These are phyloP conservation scores for Myrmecophaga tridactyla DNA, from an alignment of 2,113 vertebrate species.

Conservation along the genomic window DNA sequence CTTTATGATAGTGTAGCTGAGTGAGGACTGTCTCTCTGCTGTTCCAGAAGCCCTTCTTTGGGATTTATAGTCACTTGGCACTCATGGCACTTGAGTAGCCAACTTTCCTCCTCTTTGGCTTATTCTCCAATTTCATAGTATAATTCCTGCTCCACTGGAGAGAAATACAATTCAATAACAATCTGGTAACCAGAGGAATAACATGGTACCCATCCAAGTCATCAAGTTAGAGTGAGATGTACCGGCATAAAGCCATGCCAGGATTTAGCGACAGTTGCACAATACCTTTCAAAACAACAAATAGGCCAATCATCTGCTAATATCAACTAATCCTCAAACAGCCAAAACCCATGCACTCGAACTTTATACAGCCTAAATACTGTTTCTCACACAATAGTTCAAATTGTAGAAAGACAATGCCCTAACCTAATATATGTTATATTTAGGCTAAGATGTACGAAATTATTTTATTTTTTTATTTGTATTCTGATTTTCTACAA, in stretches of 20 bases:
- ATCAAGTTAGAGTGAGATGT: constrained; percentile 36
- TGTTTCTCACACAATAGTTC: not conserved
- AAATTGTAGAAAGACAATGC: not conserved
- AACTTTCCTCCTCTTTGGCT: not conserved
- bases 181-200: constrained; percentile 38
- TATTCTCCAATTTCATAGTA: constrained; percentile 4
- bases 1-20: not conserved
- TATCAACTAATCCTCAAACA: constrained; percentile 27
- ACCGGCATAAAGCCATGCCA: not conserved
- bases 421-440: not conserved
- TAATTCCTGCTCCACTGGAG: constrained; percentile 25
- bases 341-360: not conserved
- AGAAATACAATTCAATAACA: constrained; percentile 54
- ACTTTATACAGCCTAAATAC: constrained; percentile 25
- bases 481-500: not conserved
- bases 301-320: constrained; percentile 18
- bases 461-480: not conserved
- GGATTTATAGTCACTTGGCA: not conserved
- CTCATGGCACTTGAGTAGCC: not conserved
- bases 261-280: constrained; percentile 33
- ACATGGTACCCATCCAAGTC: constrained; percentile 24
- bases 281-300: constrained; percentile 37
- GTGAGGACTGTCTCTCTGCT: not conserved
- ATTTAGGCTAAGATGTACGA: not conserved
- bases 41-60: not conserved